phyloP scores from a whole-genome alignment of 2,888 invertebrate genomes.

The Nebria salina region DNA sequence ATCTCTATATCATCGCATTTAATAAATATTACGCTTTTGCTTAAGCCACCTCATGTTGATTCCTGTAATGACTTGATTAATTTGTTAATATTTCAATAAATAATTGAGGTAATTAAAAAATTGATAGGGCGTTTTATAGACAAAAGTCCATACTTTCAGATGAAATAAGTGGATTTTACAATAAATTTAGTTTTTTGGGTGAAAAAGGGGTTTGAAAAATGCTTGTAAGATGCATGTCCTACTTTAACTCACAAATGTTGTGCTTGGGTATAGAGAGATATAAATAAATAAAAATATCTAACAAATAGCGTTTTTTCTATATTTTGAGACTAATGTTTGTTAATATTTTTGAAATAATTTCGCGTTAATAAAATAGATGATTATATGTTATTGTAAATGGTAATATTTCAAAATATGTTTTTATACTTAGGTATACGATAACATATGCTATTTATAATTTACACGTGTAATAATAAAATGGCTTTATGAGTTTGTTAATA shows the following conservation, averaged over 20 bases:
- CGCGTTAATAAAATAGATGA: background rate
- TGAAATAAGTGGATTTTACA: background rate
- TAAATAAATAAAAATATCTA: conserved; percentile 1
- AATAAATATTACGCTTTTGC: background rate
- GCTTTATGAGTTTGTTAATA: background rate
- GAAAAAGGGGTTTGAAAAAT: background rate
- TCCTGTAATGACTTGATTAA: conserved; percentile 1
- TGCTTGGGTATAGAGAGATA: background rate
- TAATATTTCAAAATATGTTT: background rate
- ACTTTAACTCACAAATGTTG: background rate
- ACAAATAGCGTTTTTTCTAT: background rate
- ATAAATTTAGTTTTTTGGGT: background rate
- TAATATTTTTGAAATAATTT: background rate
- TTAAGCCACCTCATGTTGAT: background rate
- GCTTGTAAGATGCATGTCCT: background rate
- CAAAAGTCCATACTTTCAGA: background rate
- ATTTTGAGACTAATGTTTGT: background rate
- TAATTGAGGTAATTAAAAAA: background rate
- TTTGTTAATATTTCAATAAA: background rate
- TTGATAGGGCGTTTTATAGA: background rate
- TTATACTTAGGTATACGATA: background rate
- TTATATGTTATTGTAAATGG: background rate
- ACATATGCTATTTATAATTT: background rate
- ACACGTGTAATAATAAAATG: background rate
- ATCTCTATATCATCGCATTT: background rate